phyloP scores from a whole-genome alignment of 2,113 vertebrate species.

The Telmatochromis sp. region DNA sequence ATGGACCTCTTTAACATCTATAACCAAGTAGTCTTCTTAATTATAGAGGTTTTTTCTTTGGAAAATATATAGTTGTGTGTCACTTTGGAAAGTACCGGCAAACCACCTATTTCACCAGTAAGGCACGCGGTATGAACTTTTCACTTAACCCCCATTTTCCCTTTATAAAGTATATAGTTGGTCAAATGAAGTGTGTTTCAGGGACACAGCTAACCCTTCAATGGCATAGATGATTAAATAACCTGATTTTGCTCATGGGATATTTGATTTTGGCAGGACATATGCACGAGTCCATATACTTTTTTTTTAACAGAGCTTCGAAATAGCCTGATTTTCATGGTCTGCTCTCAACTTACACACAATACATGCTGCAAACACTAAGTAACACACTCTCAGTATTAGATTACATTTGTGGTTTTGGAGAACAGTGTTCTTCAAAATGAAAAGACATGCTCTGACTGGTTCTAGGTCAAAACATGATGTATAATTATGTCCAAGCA shows the following conservation, averaged over 20 bases:
- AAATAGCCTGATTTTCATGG: not conserved
- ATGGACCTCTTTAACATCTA: not conserved
- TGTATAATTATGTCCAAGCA: not conserved
- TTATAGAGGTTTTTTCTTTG: not conserved
- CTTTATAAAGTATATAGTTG: not conserved
- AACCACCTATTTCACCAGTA: not conserved
- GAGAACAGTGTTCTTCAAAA: not conserved
- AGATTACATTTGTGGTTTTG: not conserved
- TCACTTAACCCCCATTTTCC: not conserved
- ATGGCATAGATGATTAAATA: not conserved
- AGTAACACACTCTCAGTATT: not conserved
- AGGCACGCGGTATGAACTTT: not conserved
- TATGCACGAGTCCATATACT: not conserved
- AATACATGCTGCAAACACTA: not conserved
- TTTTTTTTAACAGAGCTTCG: not conserved
- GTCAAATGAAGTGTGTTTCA: slow-evolving; percentile 9
- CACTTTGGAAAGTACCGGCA: not conserved
- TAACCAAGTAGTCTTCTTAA: not conserved
- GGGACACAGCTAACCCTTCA: not conserved
- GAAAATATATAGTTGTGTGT: not conserved
- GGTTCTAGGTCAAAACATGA: not conserved
- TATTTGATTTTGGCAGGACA: not conserved
- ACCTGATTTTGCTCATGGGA: not conserved
- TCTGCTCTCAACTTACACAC: not conserved
- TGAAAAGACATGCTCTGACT: not conserved